Evolutionary conservation across 2,888 invertebrate genomes (phyloP).

Genomic region (Adelognathus sp.): DNA sequence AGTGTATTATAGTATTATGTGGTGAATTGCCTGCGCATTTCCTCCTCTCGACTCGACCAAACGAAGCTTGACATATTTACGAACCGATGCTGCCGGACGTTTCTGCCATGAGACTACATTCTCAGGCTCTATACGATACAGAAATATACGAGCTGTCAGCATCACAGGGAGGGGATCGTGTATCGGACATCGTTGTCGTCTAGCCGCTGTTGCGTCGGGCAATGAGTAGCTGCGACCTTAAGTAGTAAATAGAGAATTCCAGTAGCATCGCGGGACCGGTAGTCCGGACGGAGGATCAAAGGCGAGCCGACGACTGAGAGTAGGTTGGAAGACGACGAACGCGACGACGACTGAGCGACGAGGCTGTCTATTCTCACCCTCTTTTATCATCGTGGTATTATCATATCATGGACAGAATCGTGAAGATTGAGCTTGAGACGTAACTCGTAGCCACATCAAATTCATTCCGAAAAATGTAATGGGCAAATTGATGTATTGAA

Average conservation of each 20-base stretch:
- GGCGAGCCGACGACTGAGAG: conserved; percentile 19
- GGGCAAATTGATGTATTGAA: no score
- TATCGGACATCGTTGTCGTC: conserved; percentile 22
- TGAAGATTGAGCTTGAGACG: not conserved
- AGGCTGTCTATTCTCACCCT: not conserved
- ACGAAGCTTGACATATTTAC: conserved; percentile 45
- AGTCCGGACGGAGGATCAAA: conserved; percentile 61
- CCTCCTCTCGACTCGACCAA: conserved; percentile 17
- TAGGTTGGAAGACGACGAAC: conserved; percentile 2
- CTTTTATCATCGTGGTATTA: not conserved
- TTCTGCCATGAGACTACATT: conserved; percentile 22
- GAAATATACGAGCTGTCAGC: conserved; percentile 20
- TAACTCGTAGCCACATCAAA: not conserved
- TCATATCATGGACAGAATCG: not conserved
- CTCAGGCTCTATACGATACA: conserved; percentile 5
- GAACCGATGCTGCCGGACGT: conserved; percentile 24
- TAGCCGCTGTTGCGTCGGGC: conserved; percentile 59
- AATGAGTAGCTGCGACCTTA: conserved; percentile 69
- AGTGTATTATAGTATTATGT: conserved; percentile 11
- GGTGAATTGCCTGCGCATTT: not conserved
- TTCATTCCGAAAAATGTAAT: not conserved
- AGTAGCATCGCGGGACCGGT: conserved; percentile 60
- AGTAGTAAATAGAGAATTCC: conserved; percentile 71
- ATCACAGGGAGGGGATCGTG: not conserved
- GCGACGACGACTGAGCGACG: conserved; percentile 10